Conservation (phyloP, 2,888 invertebrate species). For the Polietes domitor region DNA sequence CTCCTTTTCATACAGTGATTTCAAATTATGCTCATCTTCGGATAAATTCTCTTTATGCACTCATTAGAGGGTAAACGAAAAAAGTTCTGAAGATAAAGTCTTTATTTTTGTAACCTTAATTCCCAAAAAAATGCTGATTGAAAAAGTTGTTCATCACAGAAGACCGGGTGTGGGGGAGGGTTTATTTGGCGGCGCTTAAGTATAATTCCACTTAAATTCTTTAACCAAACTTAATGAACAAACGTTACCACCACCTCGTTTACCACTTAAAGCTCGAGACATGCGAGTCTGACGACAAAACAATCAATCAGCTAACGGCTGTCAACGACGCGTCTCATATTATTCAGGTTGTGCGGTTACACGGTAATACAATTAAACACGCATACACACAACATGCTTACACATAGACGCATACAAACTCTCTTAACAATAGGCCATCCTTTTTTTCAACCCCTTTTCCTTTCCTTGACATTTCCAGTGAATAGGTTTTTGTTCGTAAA, state of each 20-base stretch:
- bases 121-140: too few relatives aligned
- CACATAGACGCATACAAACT: neutral
- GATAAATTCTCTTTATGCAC: too few relatives aligned
- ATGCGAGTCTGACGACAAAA: neutral
- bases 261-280: neutral
- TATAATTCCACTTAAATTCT: too few relatives aligned
- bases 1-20: too few relatives aligned
- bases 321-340: neutral
- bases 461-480: neutral
- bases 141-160: too few relatives aligned
- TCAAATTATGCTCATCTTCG: too few relatives aligned
- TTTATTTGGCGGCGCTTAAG: too few relatives aligned
- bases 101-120: too few relatives aligned
- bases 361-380: neutral
- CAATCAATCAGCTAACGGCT: constrained; percentile 1
- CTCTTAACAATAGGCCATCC: neutral
- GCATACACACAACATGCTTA: neutral
- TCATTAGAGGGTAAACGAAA: too few relatives aligned
- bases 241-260: neutral
- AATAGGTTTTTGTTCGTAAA: neutral
- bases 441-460: neutral
- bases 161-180: too few relatives aligned
- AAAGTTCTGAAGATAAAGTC: too few relatives aligned
- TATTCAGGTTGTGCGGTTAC: neutral
- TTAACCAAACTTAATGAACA: too few relatives aligned